These are phyloP conservation scores for Falco naumanni DNA, from an alignment of 2,797 vertebrate species.

Conservation along the genomic window DNA sequence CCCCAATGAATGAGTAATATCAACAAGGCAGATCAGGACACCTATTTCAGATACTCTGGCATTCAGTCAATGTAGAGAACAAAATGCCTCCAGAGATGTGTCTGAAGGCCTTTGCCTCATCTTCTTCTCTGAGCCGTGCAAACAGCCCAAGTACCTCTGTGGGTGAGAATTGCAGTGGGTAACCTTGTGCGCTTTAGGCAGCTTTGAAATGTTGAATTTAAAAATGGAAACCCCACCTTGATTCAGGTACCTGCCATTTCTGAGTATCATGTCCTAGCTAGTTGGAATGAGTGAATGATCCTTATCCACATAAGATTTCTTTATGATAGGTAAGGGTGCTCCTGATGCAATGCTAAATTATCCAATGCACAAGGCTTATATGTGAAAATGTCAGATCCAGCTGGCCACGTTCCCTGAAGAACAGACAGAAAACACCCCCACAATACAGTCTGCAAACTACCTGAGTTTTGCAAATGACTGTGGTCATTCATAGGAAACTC, in stretches of 20 bases:
- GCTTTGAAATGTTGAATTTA: not conserved
- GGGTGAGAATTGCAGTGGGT: not conserved
- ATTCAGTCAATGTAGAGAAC: not conserved
- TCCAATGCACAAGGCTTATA: not conserved
- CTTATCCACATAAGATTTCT: not conserved
- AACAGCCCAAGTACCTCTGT: not conserved
- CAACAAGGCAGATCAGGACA: not conserved
- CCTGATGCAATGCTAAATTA: not conserved
- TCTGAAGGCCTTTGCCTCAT: not conserved
- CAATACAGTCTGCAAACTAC: not conserved
- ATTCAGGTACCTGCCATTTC: not conserved
- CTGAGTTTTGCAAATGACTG: not conserved
- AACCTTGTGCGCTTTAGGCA: not conserved
- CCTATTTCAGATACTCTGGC: not conserved
- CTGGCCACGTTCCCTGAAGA: not conserved
- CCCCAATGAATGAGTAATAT: not conserved
- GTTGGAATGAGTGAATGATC: not conserved
- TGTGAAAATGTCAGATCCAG: not conserved
- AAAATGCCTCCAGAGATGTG: not conserved
- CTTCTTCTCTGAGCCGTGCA: not conserved
- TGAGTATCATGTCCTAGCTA: fast-evolving
- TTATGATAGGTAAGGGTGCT: fast-evolving
- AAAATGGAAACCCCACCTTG: not conserved
- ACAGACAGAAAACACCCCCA: not conserved
- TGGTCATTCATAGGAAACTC: not conserved